Conservation (phyloP, 2,797 vertebrate species). For the Xerus rutilus region DNA sequence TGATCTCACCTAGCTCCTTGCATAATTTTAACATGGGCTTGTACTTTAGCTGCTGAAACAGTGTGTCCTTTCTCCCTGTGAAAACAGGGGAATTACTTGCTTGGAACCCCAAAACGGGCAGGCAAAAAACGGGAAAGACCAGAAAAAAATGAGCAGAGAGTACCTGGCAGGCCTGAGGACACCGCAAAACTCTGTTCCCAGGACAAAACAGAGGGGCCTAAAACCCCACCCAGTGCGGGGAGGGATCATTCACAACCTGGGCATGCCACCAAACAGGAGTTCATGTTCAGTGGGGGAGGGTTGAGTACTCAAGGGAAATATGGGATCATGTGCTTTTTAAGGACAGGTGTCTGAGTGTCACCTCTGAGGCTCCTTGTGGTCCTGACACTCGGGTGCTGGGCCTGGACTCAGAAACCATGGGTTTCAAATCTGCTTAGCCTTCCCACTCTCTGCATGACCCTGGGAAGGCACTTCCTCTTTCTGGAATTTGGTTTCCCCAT, state of each 20-base stretch:
- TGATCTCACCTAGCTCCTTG: not conserved
- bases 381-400: not conserved
- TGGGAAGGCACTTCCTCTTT: slow-evolving; percentile 38
- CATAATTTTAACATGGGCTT: not conserved
- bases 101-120: not conserved
- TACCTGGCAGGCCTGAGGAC: not conserved
- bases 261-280: not conserved
- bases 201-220: not conserved
- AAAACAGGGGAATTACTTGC: slow-evolving; percentile 28
- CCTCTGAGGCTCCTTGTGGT: too few species aligned
- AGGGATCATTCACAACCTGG: not conserved
- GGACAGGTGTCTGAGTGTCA: not conserved
- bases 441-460: not conserved
- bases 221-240: not conserved
- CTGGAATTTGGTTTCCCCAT: slow-evolving; percentile 40
- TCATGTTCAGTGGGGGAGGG: not conserved
- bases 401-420: not conserved
- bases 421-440: not conserved
- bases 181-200: not conserved
- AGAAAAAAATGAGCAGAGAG: not conserved
- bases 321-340: rapidly evolving
- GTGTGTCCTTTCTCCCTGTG: not conserved
- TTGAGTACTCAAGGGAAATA: not conserved
- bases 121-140: not conserved
- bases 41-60: not conserved